phyloP scores from a whole-genome alignment of 35 echinoderm and acorn worm species.

The Lytechinus variegatus region DNA sequence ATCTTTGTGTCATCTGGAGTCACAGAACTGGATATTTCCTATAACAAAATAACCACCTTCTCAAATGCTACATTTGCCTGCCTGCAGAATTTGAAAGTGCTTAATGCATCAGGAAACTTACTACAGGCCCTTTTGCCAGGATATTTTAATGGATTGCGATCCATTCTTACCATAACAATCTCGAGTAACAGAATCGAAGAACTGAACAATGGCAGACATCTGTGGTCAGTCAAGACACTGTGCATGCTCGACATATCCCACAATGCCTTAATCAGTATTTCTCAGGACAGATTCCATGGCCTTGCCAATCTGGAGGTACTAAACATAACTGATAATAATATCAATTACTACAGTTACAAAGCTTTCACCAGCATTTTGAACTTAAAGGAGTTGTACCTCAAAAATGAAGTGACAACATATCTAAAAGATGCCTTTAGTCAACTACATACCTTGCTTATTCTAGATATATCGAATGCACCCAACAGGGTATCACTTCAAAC shows the following conservation, averaged over 20 bases:
- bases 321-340: background rate
- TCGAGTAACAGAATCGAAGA: background rate
- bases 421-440: background rate
- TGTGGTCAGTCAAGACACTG: conserved; percentile 20
- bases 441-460: background rate
- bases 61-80: background rate
- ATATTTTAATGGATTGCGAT: background rate
- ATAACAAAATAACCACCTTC: background rate
- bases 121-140: background rate
- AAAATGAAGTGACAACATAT: background rate
- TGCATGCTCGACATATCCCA: background rate
- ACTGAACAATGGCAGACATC: background rate
- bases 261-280: background rate
- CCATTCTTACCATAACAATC: background rate
- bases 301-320: background rate
- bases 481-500: background rate
- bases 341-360: background rate
- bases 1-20: background rate
- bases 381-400: background rate
- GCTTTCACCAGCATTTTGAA: background rate
- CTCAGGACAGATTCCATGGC: background rate
- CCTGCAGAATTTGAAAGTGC: background rate
- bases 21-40: conserved; percentile 24
- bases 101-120: conserved; percentile 12
- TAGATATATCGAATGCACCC: conserved; percentile 1